Base-by-base conservation (phyloP, 2,888 invertebrate genomes). In the Phrixothrix hirtus region DNA sequence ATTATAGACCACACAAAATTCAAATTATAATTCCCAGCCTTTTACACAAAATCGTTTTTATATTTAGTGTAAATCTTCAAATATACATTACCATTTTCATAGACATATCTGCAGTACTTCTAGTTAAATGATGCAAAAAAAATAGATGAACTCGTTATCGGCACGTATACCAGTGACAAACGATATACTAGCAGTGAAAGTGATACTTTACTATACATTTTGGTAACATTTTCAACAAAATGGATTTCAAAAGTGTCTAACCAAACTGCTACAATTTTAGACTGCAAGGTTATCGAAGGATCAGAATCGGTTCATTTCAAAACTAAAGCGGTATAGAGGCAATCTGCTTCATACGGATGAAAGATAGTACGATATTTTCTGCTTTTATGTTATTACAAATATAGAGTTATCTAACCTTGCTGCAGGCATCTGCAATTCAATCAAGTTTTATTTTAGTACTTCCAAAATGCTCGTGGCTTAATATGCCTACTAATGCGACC, bases 381-480 rank as follows among this genome's bases (percentile, higher is more conserved):
- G 57, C 55, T 60, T 55, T 53, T 57, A 59, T 55, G 53, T 50
- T 57, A 57, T 57, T 59, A 57, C 47, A 50, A 51, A 51, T 51
- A 51, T 44, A 39, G 44, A 50, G 52, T 53, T 55, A 55, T 59
- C 51, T 54, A 44, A 43, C 46, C 44, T 54, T 35, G 54, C 50
- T 45, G 30, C 43, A 53, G 45, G 53, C 49, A 30, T 31, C 44
- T 48, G 45, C 39, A 46, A 47, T 55, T 55, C 55, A 53, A 55
- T 55, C 58, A 47, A 27, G 36, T 43, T 43, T 50, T 50, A 50
- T 43, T 50, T 43, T 30, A 43, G 37, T 48, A 32, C 43, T n/a
- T n/a, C 34, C 21, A 3, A 21, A 3, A 21, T 21, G 3, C 4
- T 21, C 21, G 21, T 21, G 21, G 21, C 3, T 21, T 21, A 5